phyloP scores from a whole-genome alignment of 1,140 invertebrate genomes.

The Pseudobourletiella spinata region DNA sequence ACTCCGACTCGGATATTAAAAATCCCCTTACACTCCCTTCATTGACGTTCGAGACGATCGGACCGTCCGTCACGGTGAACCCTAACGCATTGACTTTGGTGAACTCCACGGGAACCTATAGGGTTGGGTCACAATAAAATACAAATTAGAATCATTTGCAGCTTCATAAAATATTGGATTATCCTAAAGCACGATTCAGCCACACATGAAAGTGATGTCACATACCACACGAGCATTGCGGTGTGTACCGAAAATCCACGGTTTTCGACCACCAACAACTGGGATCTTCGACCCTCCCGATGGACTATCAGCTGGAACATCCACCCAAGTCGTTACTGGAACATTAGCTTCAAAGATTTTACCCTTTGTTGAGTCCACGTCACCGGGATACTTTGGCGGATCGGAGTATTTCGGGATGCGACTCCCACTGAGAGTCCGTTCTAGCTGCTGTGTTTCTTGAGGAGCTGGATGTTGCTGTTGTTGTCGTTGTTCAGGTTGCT shows the following conservation, averaged over 20 bases:
- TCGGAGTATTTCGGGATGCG: slow-evolving; percentile 24
- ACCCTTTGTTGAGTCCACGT: neutral
- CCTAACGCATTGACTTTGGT: slow-evolving; percentile 36
- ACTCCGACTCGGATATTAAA: too few relatives aligned
- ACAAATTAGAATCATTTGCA: neutral
- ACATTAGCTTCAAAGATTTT: too few relatives aligned
- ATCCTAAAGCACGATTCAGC: neutral
- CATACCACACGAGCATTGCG: slow-evolving; percentile 51
- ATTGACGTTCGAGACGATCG: slow-evolving; percentile 13
- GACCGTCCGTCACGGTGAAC: slow-evolving; percentile 39
- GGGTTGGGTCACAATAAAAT: too few relatives aligned
- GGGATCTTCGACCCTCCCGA: slow-evolving; percentile 20
- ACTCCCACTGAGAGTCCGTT: slow-evolving; percentile 16
- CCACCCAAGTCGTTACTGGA: neutral
- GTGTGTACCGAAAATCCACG: slow-evolving; percentile 54
- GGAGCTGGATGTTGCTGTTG: neutral
- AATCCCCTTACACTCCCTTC: slow-evolving; percentile 25
- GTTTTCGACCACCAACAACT: slow-evolving; percentile 31
- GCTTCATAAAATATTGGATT: neutral
- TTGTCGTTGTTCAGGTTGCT: neutral
- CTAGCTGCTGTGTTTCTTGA: slow-evolving; percentile 1
- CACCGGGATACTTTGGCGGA: neutral
- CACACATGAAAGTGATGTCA: slow-evolving; percentile 7
- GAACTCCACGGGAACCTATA: slow-evolving; percentile 45
- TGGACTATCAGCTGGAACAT: neutral